Base-by-base conservation (phyloP, 2,888 invertebrate species). In the Hypsopygia costalis region DNA sequence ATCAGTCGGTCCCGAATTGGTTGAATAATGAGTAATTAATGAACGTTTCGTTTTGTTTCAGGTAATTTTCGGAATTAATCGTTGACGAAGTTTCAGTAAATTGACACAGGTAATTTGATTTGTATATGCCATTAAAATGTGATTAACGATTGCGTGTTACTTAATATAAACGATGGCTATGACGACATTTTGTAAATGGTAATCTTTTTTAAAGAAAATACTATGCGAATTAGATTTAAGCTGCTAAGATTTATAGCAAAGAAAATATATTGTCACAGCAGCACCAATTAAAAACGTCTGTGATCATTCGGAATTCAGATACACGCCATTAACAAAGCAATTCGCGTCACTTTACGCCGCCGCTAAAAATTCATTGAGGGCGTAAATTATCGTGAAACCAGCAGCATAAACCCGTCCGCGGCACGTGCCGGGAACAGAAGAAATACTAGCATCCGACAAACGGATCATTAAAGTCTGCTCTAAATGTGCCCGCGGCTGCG, bases 391-490 rank as follows among this genome's bases (percentile, higher is more conserved):
- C 56, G 60, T 62, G 51, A 60, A 61, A 58, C 66, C 57, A 57
- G 56, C 51, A 51, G 69, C 62, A 72, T 69, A 69, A 76, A 67
- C 49, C 72, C 72, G 50, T 74, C 71, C 75, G 44, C 51, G 66
- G 65, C 71, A 68, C 69, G 69, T 65, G 71, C 65, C 44, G 46
- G 50, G 48, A 52, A 53, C 55, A 52, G 61, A 68, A 72, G 67
- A 69, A 77, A 71, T 64, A 73, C 69, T 63, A 70, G 59, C 65
- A 62, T 71, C 73, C 70, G 59, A 75, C 77, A 78, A 79, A 75
- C 70, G 78, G 66, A 80, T 81, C 80, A 80, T 82, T 82, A 80
- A 76, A 75, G 70, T 64, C 73, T 67, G 64, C 59, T 78, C 73
- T 68, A 74, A 81, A 76, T 70, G 62, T 60, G 66, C 71, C 74